Evolutionary conservation across 2,797 vertebrate genomes (phyloP), one percentile per base, ranked within the genome.

Genomic region (Typhlichthys eigenmanni): DNA sequence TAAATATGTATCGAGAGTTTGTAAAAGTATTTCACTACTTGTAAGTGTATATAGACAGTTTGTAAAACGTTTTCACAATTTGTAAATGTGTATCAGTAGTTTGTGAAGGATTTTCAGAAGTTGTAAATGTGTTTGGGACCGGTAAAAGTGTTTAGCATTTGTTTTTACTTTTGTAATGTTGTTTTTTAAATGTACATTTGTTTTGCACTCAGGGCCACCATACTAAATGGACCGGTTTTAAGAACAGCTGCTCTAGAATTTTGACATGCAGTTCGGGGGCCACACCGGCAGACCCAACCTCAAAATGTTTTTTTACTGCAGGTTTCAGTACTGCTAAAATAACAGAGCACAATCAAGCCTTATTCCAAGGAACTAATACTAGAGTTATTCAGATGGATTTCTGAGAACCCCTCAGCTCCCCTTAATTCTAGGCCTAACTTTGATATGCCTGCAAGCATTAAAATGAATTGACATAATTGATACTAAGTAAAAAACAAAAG

Each of bases 221-320:
- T 19, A 19, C 19, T 19, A 19, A 19, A 3, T 19, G 43, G 61
- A 68, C 55, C 58, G 76, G 54, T 77, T 71, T 75, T 76, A 61
- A 47, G 19, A 60, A 54, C 7, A 8, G 47, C 45, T 69, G 64
- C 54, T 68, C 14, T 52, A 55, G 47, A 70, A 34, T 16, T 56
- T 43, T 60, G 62, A 60, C 7, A n/a, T 50, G 53, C 48, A 19
- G 13, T 47, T 59, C 29, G 4, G 56, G 14, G 29, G 58, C 60
- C 66, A 55, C 57, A 60, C 55, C 51, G 29, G 9, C 2, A 51
- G 17, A 10, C 7, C 12, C 32, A 24, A 64, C 49, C 17, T 11
- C 48, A 2, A 48, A 56, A 69, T 48, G 19, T 32, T 12, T 34
- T 68, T 55, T 52, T 47, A 49, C 34, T n/a, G 57, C 29, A 45